These are phyloP conservation scores for Chiloscyllium plagiosum DNA, from an alignment of 2,113 vertebrate species.

Conservation along the genomic window DNA sequence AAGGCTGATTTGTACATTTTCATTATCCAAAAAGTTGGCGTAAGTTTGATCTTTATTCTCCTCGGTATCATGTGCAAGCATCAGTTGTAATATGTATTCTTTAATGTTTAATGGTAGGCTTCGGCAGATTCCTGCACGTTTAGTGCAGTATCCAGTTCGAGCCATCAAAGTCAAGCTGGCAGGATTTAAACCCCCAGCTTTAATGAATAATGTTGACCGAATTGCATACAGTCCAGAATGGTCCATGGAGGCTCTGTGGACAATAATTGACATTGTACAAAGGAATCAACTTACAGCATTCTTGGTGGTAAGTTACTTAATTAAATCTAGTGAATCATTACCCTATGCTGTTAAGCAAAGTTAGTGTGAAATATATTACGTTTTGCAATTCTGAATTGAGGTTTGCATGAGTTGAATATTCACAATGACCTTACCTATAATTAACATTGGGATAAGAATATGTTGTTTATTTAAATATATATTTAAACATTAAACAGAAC, in stretches of 20 bases:
- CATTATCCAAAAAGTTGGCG: not conserved
- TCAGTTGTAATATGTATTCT: not conserved
- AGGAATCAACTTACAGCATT: constrained; percentile 61
- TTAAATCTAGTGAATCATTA: not conserved
- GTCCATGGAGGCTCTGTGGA: constrained; percentile 70
- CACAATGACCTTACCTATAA: not conserved
- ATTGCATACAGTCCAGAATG: constrained; percentile 76
- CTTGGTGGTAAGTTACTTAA: constrained; percentile 56
- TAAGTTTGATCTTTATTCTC: not conserved
- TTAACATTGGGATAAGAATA: not conserved
- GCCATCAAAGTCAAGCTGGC: constrained; percentile 65
- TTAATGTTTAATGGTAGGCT: constrained; percentile 54
- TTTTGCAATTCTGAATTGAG: not conserved
- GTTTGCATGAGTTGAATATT: not conserved
- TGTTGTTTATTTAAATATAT: not conserved
- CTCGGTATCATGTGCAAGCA: not conserved
- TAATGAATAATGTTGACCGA: constrained; percentile 44
- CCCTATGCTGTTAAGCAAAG: not conserved
- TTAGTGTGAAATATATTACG: not conserved
- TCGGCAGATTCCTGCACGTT: constrained; percentile 62
- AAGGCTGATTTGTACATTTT: not conserved
- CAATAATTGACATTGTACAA: constrained; percentile 71
- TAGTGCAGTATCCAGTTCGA: constrained; percentile 65
- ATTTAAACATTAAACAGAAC: not conserved
- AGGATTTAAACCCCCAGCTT: constrained; percentile 69